phyloP scores from a whole-genome alignment of 2,797 vertebrate species.

The Kryptolebias ocellatus region DNA sequence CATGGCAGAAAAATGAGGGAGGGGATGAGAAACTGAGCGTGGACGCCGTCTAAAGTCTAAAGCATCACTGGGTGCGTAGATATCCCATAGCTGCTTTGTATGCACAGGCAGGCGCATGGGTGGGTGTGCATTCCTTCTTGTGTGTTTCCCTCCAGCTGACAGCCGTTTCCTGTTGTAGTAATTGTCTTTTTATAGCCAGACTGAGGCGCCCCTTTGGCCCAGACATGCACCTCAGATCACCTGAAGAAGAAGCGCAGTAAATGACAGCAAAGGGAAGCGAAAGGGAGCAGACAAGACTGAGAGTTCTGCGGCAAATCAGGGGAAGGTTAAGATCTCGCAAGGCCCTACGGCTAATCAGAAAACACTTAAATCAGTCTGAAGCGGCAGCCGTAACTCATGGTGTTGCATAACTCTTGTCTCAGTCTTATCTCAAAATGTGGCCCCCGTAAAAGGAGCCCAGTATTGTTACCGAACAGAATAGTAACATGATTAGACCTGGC shows the following conservation, averaged over 20 bases:
- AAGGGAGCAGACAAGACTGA: constrained; percentile 15
- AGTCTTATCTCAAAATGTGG: constrained; percentile 44
- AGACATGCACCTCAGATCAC: constrained; percentile 43
- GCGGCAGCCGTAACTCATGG: constrained; percentile 13
- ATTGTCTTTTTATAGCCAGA: constrained; percentile 67
- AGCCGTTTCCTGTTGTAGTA: constrained; percentile 69
- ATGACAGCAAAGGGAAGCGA: constrained; percentile 29
- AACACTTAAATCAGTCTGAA: constrained; percentile 18
- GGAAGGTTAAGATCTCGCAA: constrained; percentile 27
- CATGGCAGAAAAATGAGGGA: constrained; percentile 53
- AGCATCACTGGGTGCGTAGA: constrained; percentile 14
- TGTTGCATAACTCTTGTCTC: constrained; percentile 35
- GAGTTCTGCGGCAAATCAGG: constrained; percentile 9
- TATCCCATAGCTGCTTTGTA: constrained; percentile 27
- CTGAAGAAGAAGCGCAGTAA: constrained; percentile 24
- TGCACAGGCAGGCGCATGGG: constrained; percentile 35
- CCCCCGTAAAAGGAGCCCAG: constrained; percentile 42
- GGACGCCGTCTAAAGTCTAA: constrained; percentile 24
- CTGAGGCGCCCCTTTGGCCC: constrained; percentile 46
- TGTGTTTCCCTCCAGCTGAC: constrained; percentile 60
- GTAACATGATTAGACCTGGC: constrained; percentile 69
- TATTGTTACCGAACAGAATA: constrained; percentile 71
- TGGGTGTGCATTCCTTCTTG: constrained; percentile 51
- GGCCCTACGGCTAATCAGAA: constrained; percentile 14
- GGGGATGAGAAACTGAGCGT: constrained; percentile 22